phyloP scores from a whole-genome alignment of 2,113 vertebrate species.

The Hemiscyllium ocellatum region DNA sequence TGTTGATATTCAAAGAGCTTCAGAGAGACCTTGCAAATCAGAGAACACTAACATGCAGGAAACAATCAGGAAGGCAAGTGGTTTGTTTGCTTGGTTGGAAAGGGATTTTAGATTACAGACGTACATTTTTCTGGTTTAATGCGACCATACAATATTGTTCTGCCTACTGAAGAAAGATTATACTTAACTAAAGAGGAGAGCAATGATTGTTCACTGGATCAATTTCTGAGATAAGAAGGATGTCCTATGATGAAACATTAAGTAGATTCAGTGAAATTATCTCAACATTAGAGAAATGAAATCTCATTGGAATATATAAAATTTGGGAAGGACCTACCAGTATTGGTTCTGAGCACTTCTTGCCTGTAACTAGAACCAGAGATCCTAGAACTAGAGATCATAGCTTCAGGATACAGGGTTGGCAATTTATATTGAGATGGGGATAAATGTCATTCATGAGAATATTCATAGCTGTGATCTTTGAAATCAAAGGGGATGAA shows the following conservation, averaged over 20 bases:
- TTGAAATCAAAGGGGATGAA: not conserved
- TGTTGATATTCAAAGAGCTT: not conserved
- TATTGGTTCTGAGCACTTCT: not conserved
- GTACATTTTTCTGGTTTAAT: not conserved
- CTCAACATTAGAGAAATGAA: not conserved
- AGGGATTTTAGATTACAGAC: not conserved
- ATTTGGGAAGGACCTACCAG: not conserved
- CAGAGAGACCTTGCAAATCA: not conserved
- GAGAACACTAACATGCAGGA: not conserved
- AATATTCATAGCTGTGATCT: not conserved
- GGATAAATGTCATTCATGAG: not conserved
- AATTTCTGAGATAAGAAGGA: not conserved
- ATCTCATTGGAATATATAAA: not conserved
- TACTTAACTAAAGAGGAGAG: not conserved
- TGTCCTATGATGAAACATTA: not conserved
- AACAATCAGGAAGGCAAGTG: not conserved
- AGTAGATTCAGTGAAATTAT: not conserved
- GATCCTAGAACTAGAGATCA: not conserved
- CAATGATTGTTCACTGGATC: not conserved
- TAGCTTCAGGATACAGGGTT: not conserved
- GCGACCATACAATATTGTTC: too few relatives aligned
- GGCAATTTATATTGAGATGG: not conserved
- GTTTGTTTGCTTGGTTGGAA: not conserved
- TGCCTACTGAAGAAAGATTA: not conserved
- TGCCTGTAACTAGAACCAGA: not conserved